Conservation (phyloP, 2,888 invertebrate species). For the Neoascia interrupta region DNA sequence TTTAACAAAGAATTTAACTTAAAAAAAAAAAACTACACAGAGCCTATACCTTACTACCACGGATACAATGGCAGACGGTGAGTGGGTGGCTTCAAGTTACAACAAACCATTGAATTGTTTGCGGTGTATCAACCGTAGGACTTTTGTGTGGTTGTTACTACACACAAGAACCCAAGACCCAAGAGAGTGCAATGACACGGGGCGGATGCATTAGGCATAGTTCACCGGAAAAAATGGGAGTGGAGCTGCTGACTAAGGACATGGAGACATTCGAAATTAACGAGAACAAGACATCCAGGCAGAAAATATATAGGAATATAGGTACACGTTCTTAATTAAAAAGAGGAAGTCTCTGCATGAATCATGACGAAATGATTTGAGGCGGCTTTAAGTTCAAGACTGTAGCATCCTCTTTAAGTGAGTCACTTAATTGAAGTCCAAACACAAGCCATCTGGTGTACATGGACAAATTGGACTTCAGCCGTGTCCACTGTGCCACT, state of each 20-base stretch:
- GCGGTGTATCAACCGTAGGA: constrained; percentile 33
- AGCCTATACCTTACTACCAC: not conserved
- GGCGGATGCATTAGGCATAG: not conserved
- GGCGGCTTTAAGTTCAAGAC: not conserved
- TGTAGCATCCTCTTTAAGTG: not conserved
- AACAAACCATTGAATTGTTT: constrained; percentile 48
- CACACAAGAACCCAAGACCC: not conserved
- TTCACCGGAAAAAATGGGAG: constrained; percentile 8
- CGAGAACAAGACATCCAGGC: not conserved
- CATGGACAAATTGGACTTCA: constrained; percentile 11
- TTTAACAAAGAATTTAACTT: constrained; percentile 49
- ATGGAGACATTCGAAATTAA: constrained; percentile 11
- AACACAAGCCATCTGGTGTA: constrained; percentile 10
- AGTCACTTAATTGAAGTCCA: constrained; percentile 1
- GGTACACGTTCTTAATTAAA: constrained; percentile 3
- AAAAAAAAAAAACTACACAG: constrained; percentile 12
- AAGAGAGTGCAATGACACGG: constrained; percentile 53
- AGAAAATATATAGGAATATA: too few species aligned
- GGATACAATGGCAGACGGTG: constrained; percentile 43
- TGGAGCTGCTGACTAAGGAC: constrained; percentile 1
- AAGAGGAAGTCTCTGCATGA: not conserved
- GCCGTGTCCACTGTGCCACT: constrained; percentile 1
- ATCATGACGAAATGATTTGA: constrained; percentile 2
- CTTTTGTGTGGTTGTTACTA: constrained; percentile 9
- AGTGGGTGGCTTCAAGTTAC: constrained; percentile 37